phyloP scores from a whole-genome alignment of 2,797 vertebrate species.

The Melanotaenia nigrans region DNA sequence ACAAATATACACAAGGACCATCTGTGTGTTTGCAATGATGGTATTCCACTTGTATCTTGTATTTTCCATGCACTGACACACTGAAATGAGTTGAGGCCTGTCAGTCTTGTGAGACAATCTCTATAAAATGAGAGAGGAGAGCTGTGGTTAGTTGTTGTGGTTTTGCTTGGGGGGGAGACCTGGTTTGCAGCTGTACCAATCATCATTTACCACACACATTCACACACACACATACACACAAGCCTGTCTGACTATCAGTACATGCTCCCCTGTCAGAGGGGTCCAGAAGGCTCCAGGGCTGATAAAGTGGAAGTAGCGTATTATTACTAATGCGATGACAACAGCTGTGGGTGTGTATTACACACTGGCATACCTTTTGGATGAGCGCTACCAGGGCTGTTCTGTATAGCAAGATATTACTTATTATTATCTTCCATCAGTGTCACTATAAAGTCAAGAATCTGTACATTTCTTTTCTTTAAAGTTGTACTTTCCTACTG shows the following conservation, averaged over 20 bases:
- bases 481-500: no score
- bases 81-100: slow-evolving; percentile 42
- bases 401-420: neutral
- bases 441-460: neutral
- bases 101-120: slow-evolving; percentile 33
- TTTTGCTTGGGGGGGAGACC: slow-evolving; percentile 48
- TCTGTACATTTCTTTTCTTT: no score
- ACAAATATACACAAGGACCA: neutral
- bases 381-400: slow-evolving; percentile 28
- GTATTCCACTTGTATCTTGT: neutral
- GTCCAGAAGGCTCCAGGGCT: slow-evolving; percentile 48
- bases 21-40: neutral
- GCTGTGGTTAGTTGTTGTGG: slow-evolving; percentile 60
- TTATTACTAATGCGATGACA: slow-evolving; percentile 75
- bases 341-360: slow-evolving; percentile 46
- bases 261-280: slow-evolving; percentile 35
- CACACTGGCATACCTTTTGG: slow-evolving; percentile 55
- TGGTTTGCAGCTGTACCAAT: slow-evolving; percentile 32
- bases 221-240: slow-evolving; percentile 16
- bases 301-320: slow-evolving; percentile 60
- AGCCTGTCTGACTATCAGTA: slow-evolving; percentile 15
- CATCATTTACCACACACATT: slow-evolving; percentile 30
- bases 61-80: neutral
- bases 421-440: neutral
- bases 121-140: slow-evolving; percentile 37